These are phyloP conservation scores for Acanthopleura granulata DNA, from an alignment of 2,888 invertebrate genomes.

Conservation along the genomic window DNA sequence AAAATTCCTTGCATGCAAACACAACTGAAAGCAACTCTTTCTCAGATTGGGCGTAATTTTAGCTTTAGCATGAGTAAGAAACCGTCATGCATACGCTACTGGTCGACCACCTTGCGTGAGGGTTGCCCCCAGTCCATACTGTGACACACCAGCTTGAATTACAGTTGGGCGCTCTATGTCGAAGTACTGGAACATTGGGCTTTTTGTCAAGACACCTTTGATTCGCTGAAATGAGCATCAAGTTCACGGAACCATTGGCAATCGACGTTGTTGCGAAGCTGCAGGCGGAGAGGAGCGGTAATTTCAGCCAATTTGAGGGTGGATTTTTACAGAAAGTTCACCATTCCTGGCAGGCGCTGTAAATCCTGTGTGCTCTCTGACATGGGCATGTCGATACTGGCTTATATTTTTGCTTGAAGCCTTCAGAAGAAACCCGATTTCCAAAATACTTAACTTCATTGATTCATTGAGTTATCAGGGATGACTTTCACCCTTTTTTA, in stretches of 20 bases:
- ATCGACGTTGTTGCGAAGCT: slow-evolving; percentile 27
- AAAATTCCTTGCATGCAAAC: slow-evolving; percentile 32
- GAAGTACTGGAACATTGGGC: slow-evolving; percentile 33
- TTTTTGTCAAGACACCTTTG: slow-evolving; percentile 28
- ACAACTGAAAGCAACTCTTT: slow-evolving; percentile 32
- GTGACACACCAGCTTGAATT: slow-evolving; percentile 30
- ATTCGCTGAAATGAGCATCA: slow-evolving; percentile 23
- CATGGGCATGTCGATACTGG: slow-evolving; percentile 34
- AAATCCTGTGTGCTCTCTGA: slow-evolving; percentile 28
- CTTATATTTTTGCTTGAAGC: slow-evolving; percentile 32
- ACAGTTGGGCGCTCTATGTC: slow-evolving; percentile 18
- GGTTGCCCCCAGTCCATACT: slow-evolving; percentile 31
- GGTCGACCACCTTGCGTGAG: slow-evolving; percentile 32
- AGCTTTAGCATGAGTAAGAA: slow-evolving; percentile 31
- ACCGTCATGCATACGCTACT: slow-evolving; percentile 36
- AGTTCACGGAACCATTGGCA: slow-evolving; percentile 24
- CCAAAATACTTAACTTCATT: too few species aligned
- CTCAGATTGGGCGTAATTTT: slow-evolving; percentile 37
- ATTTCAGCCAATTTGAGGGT: slow-evolving; percentile 35
- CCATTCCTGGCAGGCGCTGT: slow-evolving; percentile 31
- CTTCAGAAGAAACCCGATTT: slow-evolving; percentile 15
- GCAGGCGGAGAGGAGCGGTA: slow-evolving; percentile 31
- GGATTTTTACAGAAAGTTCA: slow-evolving; percentile 32
- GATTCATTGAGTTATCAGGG: too few species aligned
- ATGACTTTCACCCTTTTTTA: too few species aligned